These are phyloP conservation scores for Cyanocitta stelleri DNA, from an alignment of 2,113 vertebrate species.

Conservation along the genomic window DNA sequence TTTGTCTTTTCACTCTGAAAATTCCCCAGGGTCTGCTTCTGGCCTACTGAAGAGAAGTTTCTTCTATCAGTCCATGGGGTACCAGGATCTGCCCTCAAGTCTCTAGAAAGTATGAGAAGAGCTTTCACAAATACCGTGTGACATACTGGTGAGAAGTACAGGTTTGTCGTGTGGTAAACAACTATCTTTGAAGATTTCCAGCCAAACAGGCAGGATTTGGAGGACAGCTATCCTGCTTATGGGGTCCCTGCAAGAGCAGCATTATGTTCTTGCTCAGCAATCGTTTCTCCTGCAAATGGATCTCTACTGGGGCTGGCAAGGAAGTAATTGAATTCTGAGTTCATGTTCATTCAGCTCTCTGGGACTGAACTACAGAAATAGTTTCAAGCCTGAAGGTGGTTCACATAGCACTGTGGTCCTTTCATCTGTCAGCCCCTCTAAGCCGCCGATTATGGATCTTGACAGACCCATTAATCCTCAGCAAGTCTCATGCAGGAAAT, in stretches of 20 bases:
- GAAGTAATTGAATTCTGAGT: not conserved
- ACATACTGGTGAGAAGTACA: not conserved
- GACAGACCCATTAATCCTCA: slow-evolving; percentile 29
- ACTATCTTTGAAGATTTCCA: not conserved
- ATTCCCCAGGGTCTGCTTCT: not conserved
- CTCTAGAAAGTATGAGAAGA: not conserved
- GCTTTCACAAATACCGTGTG: not conserved
- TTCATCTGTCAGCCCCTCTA: slow-evolving; percentile 11
- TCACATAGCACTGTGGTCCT: not conserved
- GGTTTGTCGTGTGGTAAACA: not conserved
- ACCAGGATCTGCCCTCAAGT: not conserved
- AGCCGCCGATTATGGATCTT: not conserved
- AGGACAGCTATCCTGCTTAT: not conserved
- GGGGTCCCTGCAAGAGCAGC: rapidly evolving
- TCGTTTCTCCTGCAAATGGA: not conserved
- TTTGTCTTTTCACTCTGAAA: not conserved
- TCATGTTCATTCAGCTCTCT: not conserved
- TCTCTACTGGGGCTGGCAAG: not conserved
- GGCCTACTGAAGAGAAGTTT: not conserved
- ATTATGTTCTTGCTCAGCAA: not conserved
- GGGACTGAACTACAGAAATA: not conserved
- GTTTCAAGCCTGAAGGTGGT: not conserved
- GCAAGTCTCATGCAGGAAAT: not conserved
- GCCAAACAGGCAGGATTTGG: not conserved
- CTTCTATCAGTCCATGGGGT: not conserved